Evolutionary conservation across 2,113 vertebrate genomes (phyloP).

Genomic region (Paratilapia polleni): DNA sequence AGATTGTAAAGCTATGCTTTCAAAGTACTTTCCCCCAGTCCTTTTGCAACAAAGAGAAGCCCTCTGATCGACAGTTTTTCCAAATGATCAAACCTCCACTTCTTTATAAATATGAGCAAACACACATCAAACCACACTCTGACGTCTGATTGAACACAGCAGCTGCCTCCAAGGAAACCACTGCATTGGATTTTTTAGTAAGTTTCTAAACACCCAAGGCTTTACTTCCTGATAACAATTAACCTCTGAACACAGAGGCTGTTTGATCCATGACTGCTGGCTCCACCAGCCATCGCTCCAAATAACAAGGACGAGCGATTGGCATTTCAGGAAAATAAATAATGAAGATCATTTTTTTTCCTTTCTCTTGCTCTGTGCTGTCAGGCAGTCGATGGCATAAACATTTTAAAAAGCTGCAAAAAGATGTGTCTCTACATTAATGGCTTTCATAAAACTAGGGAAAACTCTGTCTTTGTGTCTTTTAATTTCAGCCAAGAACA

Average conservation of each 20-base stretch:
- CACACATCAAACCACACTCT: conserved; percentile 29
- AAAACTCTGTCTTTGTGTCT: no score
- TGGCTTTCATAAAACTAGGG: background rate
- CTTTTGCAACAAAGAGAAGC: background rate
- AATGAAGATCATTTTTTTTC: background rate
- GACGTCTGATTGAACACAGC: conserved; percentile 15
- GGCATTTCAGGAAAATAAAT: conserved; percentile 56
- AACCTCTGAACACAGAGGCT: conserved; percentile 61
- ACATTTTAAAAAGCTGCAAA: background rate
- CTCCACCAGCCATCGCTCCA: conserved; percentile 54
- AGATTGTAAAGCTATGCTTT: background rate
- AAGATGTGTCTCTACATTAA: no score
- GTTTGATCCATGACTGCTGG: conserved; percentile 66
- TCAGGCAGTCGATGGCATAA: background rate
- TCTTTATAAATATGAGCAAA: background rate
- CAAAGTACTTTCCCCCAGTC: background rate
- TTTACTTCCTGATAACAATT: conserved; percentile 65
- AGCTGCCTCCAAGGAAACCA: conserved; percentile 41
- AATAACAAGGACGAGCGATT: conserved; percentile 56
- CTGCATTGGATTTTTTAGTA: conserved; percentile 52
- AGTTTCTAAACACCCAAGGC: conserved; percentile 63
- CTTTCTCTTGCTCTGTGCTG: background rate
- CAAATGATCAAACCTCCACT: conserved; percentile 1
- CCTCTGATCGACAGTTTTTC: conserved; percentile 2
- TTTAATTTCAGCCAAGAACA: background rate